Evolutionary conservation across 53 echinoderm and acorn worm genomes (phyloP).

Genomic region (Astropecten irregularis): DNA sequence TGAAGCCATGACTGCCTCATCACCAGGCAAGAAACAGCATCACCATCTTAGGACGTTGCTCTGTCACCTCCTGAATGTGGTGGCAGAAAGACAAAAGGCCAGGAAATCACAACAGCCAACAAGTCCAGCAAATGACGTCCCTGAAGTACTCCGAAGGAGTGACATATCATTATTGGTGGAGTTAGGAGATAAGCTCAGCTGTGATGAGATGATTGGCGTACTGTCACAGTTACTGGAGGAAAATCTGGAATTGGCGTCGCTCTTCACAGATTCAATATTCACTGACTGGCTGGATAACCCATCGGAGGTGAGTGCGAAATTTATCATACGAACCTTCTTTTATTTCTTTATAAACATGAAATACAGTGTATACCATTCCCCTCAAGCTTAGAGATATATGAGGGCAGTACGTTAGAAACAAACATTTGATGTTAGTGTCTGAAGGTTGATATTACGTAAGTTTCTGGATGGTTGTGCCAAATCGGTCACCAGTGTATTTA

Average conservation of each 20-base stretch:
- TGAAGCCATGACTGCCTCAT: not conserved
- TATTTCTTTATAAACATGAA: too few species aligned
- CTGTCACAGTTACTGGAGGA: conserved; percentile 16
- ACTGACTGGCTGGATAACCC: conserved; percentile 19
- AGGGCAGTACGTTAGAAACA: too few species aligned
- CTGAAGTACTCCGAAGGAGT: not conserved
- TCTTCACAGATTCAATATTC: not conserved
- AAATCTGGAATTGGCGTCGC: not conserved
- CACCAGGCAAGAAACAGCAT: not conserved
- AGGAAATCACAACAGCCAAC: not conserved
- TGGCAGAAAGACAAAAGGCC: not conserved
- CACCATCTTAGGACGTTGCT: not conserved
- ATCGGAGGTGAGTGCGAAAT: conserved; percentile 38
- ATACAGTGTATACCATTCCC: too few species aligned
- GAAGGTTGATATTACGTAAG: too few species aligned
- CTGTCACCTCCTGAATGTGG: not conserved
- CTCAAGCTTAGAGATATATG: too few species aligned
- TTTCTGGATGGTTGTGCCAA: too few species aligned
- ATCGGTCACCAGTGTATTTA: too few species aligned
- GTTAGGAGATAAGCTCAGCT: conserved; percentile 3
- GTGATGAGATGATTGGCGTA: not conserved
- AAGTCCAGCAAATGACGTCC: not conserved
- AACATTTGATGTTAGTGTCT: too few species aligned
- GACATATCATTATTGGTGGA: not conserved
- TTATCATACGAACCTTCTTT: too few species aligned